Percentiles rank a stretch among this genome's conserved stretches.
Evolutionary conservation across 2,797 vertebrate species (phyloP).

Genomic region (Spondyliosoma cantharus): DNA sequence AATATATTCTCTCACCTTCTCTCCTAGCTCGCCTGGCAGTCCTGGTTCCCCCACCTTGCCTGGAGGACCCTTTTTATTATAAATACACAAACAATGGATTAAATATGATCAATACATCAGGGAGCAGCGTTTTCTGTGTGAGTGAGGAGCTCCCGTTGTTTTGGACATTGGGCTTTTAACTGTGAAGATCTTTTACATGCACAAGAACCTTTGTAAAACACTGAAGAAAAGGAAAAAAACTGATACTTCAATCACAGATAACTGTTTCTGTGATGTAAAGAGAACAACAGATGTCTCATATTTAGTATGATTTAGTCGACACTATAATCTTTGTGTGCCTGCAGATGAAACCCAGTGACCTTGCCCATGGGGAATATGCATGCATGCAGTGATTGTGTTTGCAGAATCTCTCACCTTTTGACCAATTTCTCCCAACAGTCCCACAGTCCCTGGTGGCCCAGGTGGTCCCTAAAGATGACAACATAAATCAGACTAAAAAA

Average conservation of each 20-base stretch:
- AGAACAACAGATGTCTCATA: conserved; percentile 60
- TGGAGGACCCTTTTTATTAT: conserved; percentile 81
- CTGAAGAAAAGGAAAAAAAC: no score
- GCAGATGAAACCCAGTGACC: conserved; percentile 11
- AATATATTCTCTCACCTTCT: conserved; percentile 88
- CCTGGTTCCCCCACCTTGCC: conserved; percentile 84
- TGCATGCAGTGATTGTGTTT: neutral
- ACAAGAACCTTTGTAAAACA: no score
- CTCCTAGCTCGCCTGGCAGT: conserved; percentile 85
- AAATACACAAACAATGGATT: conserved; percentile 34
- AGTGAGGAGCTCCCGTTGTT: no score
- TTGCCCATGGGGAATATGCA: conserved; percentile 4
- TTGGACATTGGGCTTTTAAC: no score
- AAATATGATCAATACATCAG: conserved; percentile 26
- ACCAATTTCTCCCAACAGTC: conserved; percentile 93
- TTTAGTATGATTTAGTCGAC: conserved; percentile 48
- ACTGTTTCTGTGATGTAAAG: conserved; percentile 37
- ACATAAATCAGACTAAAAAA: conserved; percentile 25
- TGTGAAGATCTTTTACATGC: no score
- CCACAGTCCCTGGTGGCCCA: conserved; percentile 89
- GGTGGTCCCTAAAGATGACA: conserved; percentile 86
- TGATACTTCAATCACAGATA: conserved; percentile 48
- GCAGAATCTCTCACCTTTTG: conserved; percentile 85
- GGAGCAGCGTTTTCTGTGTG: no score
- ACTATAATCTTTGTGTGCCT: conserved; percentile 12